Evolutionary conservation across 2,888 invertebrate genomes (phyloP).

Genomic region (Lithophane leautieri): DNA sequence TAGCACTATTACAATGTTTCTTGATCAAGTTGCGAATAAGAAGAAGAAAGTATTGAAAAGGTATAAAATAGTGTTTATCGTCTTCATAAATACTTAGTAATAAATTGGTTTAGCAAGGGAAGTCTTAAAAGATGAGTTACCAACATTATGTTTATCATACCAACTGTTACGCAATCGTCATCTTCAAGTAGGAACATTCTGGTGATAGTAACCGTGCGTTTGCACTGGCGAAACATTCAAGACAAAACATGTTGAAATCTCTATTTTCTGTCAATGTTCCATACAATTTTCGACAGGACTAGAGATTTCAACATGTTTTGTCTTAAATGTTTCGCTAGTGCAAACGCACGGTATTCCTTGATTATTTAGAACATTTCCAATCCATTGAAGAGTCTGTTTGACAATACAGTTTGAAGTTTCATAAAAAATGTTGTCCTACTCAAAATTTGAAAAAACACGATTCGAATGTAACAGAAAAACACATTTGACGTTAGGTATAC

Average conservation of each 20-base stretch:
- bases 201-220: too few relatives aligned
- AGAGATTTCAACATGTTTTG: too few relatives aligned
- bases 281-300: too few relatives aligned
- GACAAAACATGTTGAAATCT: too few relatives aligned
- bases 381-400: neutral
- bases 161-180: neutral
- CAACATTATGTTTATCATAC: neutral
- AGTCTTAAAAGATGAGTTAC: neutral
- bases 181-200: neutral
- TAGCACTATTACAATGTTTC: neutral
- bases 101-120: neutral
- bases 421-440: constrained; percentile 3
- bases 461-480: constrained; percentile 22
- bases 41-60: neutral
- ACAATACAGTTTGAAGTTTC: neutral
- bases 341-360: too few relatives aligned
- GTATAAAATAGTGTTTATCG: neutral
- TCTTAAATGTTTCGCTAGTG: too few relatives aligned
- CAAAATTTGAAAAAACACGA: neutral
- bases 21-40: constrained; percentile 18
- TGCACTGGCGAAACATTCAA: too few relatives aligned
- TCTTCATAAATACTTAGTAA: neutral
- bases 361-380: neutral
- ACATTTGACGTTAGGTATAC: neutral
- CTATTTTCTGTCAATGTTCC: too few relatives aligned